A percentile compares a stretch with the other conserved stretches of the same genome.
Evolutionary conservation across 2,113 vertebrate species (phyloP).

Genomic region (Chaenocephalus aceratus): DNA sequence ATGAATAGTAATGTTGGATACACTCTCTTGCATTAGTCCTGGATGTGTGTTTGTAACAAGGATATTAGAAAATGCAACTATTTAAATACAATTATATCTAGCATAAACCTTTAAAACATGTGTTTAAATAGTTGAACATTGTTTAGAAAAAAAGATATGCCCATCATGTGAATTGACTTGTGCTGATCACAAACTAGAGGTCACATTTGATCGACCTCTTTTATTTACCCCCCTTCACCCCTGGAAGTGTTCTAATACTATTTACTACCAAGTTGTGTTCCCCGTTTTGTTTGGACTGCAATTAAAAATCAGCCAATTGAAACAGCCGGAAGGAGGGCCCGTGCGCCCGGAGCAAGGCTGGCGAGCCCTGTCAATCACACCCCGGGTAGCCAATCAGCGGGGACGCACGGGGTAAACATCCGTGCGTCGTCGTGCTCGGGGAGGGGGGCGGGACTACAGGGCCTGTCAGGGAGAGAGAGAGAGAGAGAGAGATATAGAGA

Average conservation of each 20-base stretch:
- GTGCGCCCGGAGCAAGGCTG: conserved; percentile 82
- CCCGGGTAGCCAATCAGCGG: conserved; percentile 88
- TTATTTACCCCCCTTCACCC: conserved; percentile 17
- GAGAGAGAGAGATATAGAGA: conserved; percentile 47
- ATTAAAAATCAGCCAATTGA: conserved; percentile 96
- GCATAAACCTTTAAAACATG: neutral
- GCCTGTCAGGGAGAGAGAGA: conserved; percentile 74
- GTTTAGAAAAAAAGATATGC: neutral
- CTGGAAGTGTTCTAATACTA: conserved; percentile 49
- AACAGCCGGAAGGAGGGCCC: conserved; percentile 92
- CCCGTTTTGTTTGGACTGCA: conserved; percentile 86
- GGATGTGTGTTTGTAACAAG: neutral
- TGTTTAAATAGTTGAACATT: too few relatives aligned
- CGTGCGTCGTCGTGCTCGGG: conserved; percentile 83
- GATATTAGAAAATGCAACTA: neutral
- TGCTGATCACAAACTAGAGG: conserved; percentile 5
- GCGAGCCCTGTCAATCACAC: conserved; percentile 88
- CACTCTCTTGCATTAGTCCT: neutral
- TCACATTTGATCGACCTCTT: conserved; percentile 9
- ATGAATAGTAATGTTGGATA: neutral
- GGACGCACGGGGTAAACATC: conserved; percentile 91
- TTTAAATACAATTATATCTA: neutral
- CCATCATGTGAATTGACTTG: neutral
- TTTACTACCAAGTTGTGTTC: conserved; percentile 70
- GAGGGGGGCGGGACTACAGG: conserved; percentile 81